phyloP scores from a whole-genome alignment of 2,113 vertebrate genomes.

The Myotis davidii region DNA sequence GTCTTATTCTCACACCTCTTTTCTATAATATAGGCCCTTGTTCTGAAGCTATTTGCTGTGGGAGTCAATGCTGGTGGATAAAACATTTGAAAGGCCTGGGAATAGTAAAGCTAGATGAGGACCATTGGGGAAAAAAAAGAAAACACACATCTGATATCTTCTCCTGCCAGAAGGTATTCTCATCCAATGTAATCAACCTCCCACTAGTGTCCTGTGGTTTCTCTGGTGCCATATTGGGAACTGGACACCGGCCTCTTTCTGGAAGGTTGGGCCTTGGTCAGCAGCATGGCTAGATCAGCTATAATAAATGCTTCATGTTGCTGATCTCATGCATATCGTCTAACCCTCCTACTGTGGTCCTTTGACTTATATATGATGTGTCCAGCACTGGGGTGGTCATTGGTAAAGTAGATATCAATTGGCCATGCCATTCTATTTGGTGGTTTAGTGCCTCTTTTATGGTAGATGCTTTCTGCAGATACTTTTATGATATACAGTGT shows the following conservation, averaged over 20 bases:
- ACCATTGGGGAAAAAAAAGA: not conserved
- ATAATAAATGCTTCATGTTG: not conserved
- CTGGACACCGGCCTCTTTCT: not conserved
- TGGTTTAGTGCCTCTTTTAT: not conserved
- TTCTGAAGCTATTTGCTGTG: not conserved
- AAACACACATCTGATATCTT: not conserved
- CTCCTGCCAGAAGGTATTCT: not conserved
- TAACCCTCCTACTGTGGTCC: rapidly evolving
- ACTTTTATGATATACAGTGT: not conserved
- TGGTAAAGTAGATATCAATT: not conserved
- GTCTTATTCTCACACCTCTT: not conserved
- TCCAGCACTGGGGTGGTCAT: not conserved
- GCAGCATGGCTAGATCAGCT: not conserved
- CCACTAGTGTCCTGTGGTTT: not conserved
- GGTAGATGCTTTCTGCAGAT: not conserved
- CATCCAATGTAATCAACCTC: not conserved
- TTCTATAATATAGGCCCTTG: not conserved
- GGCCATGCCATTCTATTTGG: not conserved
- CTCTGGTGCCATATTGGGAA: not conserved
- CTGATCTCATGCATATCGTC: not conserved
- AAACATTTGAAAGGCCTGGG: not conserved
- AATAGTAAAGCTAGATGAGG: not conserved
- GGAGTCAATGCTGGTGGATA: not conserved
- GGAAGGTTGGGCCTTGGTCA: not conserved
- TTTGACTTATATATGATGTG: not conserved